Evolutionary conservation across 2,113 vertebrate species (phyloP), one percentile per base, ranked within the genome.

Genomic region (Amia ocellicauda): DNA sequence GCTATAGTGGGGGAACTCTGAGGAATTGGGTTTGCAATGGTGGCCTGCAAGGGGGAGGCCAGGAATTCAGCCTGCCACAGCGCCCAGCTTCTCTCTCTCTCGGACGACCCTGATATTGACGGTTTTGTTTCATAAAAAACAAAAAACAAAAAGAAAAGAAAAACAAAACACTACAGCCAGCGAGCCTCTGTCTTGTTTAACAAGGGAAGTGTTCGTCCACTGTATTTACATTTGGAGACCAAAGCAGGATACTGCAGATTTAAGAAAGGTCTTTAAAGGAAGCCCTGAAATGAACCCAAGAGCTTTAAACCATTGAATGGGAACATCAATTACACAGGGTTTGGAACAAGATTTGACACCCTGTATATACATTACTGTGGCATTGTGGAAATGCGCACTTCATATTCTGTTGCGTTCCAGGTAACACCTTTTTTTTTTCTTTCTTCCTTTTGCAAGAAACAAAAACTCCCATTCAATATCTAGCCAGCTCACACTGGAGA

Each of bases 231-330:
- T 71, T 62, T 71, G 43, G 67, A 83, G 75, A 83, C 69, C 58
- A 60, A 62, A 65, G 69, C 86, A 88, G 86, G 86, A 90, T 83
- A 76, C 83, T 64, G 55, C 51, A 23, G 10, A 9, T 53, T 53
- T 53, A 20, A 26, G 7, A 53, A 53, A 45, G 64, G 73, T 52
- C n/a, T n/a, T 29, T 27, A 56, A 69, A 85, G 82, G 80, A 84
- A 84, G 68, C 80, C 47, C 63, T 74, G 65, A 62, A 53, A 41
- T 65, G 56, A 66, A 61, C 42, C 68, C 67, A 60, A 57, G 50
- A 45, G 22, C 62, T 17, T 11, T 51, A 55, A 71, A 60, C 51
- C 50, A 31, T 51, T 20, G 27, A 31, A 19, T 26, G 27, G 24
- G 19, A 58, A 71, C 76, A 78, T 80, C 31, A 72, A 73, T 81